Conservation (phyloP, 2,113 vertebrate genomes). For the Seriola rivoliana region DNA sequence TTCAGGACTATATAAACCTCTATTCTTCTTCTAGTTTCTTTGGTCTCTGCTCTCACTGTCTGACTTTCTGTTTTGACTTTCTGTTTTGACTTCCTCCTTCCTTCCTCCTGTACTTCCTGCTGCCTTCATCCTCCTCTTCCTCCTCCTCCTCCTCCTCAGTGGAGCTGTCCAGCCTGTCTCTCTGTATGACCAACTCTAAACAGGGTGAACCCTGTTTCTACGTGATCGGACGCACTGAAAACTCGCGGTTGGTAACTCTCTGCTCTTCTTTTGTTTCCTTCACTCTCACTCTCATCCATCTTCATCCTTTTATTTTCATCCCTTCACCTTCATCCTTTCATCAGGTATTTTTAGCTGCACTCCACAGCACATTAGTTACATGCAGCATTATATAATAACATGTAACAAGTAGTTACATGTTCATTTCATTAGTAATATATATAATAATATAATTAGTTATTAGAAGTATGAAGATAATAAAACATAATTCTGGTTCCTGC, state of each 20-base stretch:
- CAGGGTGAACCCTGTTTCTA: constrained; percentile 89
- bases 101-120: constrained; percentile 7
- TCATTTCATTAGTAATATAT: no score
- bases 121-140: not conserved
- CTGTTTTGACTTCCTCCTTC: not conserved
- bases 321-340: not conserved
- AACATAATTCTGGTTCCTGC: no score
- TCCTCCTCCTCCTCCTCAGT: constrained; percentile 75
- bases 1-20: no score
- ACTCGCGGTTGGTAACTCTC: constrained; percentile 84
- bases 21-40: no score
- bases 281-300: constrained; percentile 4
- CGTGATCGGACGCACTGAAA: constrained; percentile 87
- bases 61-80: constrained; percentile 3
- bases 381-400: no score
- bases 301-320: constrained; percentile 24
- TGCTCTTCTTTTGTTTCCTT: not conserved
- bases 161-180: constrained; percentile 89
- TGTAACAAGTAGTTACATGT: no score
- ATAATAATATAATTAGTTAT: no score
- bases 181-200: constrained; percentile 89
- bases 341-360: not conserved
- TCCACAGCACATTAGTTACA: no score
- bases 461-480: no score
- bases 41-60: not conserved